A percentile compares a stretch with the other conserved stretches of the same genome.
Evolutionary conservation across 2,113 vertebrate species (phyloP).

Genomic region (Gnathonemus longibarbis): DNA sequence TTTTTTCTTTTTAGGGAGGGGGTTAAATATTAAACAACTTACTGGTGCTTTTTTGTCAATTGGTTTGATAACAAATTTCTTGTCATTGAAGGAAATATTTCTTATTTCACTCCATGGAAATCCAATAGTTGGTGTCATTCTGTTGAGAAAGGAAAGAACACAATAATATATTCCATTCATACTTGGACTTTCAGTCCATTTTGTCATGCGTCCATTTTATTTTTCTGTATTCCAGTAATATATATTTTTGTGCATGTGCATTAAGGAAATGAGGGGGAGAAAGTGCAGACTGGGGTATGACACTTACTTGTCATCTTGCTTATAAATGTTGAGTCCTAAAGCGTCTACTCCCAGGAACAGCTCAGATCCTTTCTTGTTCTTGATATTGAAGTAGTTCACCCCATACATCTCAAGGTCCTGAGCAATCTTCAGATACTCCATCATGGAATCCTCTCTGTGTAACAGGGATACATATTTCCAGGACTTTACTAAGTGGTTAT

Average conservation of each 20-base stretch:
- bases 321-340: conserved; percentile 95
- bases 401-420: conserved; percentile 98
- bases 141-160: conserved; percentile 45
- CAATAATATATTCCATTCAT: background rate
- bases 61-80: conserved; percentile 98
- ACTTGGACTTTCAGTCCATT: background rate
- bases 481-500: background rate
- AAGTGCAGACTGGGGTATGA: background rate
- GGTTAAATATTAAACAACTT: conserved; percentile 39
- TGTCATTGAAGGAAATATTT: conserved; percentile 98
- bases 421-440: conserved; percentile 97
- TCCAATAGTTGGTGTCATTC: conserved; percentile 96
- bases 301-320: conserved; percentile 88
- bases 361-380: conserved; percentile 97
- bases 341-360: conserved; percentile 93
- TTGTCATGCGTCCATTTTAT: background rate
- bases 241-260: background rate
- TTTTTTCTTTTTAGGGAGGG: background rate
- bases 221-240: background rate
- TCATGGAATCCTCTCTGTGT: conserved; percentile 88
- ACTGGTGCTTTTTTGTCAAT: conserved; percentile 99
- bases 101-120: conserved; percentile 99
- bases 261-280: background rate
- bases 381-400: conserved; percentile 97
- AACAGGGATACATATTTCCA: background rate